phyloP scores from a whole-genome alignment of 1,140 invertebrate genomes.

The Limonius californicus region DNA sequence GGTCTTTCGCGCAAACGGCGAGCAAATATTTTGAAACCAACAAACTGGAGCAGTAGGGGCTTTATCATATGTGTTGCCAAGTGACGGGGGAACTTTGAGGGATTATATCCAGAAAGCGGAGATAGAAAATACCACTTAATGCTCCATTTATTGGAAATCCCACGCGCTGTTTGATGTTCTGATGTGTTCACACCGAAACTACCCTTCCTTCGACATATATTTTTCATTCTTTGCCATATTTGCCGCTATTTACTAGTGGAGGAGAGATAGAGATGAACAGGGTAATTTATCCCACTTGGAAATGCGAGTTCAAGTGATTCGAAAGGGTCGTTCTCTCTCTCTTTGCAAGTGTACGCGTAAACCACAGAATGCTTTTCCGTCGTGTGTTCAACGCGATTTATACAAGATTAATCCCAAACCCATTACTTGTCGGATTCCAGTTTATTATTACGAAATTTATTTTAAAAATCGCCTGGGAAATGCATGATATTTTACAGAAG shows the following conservation, averaged over 20 bases:
- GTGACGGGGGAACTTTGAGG: conserved; percentile 6
- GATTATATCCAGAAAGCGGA: conserved; percentile 8
- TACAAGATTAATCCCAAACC: too few relatives aligned
- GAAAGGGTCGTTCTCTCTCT: background rate
- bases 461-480: too few relatives aligned
- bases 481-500: too few relatives aligned
- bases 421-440: too few relatives aligned
- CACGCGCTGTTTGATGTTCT: conserved; percentile 14
- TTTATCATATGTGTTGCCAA: conserved; percentile 6
- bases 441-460: too few relatives aligned
- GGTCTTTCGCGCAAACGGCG: background rate
- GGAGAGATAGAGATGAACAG: background rate
- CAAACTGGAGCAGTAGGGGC: background rate
- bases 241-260: background rate
- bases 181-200: conserved; percentile 12
- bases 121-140: conserved; percentile 14
- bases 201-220: conserved; percentile 4
- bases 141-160: conserved; percentile 14
- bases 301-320: conserved; percentile 1
- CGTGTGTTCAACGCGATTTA: too few relatives aligned
- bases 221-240: conserved; percentile 7
- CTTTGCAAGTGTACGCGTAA: background rate
- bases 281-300: conserved; percentile 10
- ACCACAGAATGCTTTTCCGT: too few relatives aligned
- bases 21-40: background rate